Base-by-base conservation (phyloP, 2,113 vertebrate species). In the Candoia aspera region DNA sequence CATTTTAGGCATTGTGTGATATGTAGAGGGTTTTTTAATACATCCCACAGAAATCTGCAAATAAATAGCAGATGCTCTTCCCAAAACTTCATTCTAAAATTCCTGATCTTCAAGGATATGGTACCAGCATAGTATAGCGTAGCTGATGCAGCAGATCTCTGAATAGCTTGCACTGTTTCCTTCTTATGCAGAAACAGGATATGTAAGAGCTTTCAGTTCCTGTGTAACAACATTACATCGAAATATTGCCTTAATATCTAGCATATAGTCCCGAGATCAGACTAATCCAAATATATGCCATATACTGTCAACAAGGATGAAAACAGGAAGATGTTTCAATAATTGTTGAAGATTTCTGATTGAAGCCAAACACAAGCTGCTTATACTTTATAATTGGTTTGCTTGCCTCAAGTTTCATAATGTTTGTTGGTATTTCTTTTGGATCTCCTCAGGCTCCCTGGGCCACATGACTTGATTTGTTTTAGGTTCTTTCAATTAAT, bases 1-100 rank as follows among this genome's bases (percentile, higher is more conserved):
- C 0, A 73, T 23, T 85, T 73, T 58, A 91, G 62, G 64, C 10
- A 88, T 42, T n/a, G 0, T 10, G 85, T 1, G 5, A 64, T n/a
- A 85, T 11, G 73, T 0, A 0, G 3, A 6, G 84, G 42, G 0
- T 0, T 12, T 84, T 59, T 68, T 64, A 60, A 4, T 33, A 0
- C 0, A 6, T 21, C 2, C 24, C 17, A 1, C 6, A n/a, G 5
- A 6, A 90, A 15, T 68, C 90, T 21, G 19, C 13, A 89, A 86
- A 87, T 68, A 3, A 64, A 86, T 37, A 54, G 4, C 60, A 57
- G 8, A 42, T 86, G 21, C 9, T 4, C 8, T 64, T 62, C 10
- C 4, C 29, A 33, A 79, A 29, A 87, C 17, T 49, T 87, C 49
- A n/a, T 89, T 84, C 49, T 60, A 58, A 84, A 90, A 17, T 90